A percentile compares a stretch with the other conserved stretches of the same genome.
These are phyloP conservation scores for Drosophila sproati DNA, from an alignment of 1,140 invertebrate genomes.

Conservation along the genomic window DNA sequence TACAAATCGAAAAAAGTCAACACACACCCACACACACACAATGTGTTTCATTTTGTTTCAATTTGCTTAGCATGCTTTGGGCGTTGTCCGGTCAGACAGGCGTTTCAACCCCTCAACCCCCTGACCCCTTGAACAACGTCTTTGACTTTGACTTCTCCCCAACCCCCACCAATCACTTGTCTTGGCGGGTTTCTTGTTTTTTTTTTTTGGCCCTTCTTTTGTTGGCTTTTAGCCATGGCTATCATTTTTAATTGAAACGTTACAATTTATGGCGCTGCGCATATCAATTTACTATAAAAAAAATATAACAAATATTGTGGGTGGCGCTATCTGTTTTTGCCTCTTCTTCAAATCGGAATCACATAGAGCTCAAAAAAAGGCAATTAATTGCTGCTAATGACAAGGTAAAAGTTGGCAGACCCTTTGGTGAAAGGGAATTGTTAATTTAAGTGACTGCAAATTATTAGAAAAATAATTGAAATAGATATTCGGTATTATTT, in stretches of 20 bases:
- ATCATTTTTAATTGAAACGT: conserved; percentile 67
- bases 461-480: neutral
- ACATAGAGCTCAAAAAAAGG: neutral
- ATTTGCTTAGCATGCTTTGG: conserved; percentile 62
- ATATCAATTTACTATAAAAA: conserved; percentile 34
- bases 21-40: conserved; percentile 36
- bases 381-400: conserved; percentile 24
- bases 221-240: conserved; percentile 41
- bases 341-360: neutral
- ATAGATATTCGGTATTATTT: too few species aligned
- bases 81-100: conserved; percentile 45
- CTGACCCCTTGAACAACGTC: too few species aligned
- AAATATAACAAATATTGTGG: conserved; percentile 5
- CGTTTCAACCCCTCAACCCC: conserved; percentile 3
- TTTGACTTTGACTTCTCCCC: neutral
- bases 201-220: conserved; percentile 2
- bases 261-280: conserved; percentile 34
- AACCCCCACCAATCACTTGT: conserved; percentile 31
- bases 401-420: neutral
- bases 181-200: conserved; percentile 23
- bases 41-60: conserved; percentile 72
- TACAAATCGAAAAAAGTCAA: conserved; percentile 56
- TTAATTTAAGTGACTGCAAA: neutral
- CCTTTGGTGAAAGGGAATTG: neutral
- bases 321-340: neutral